Conservation (phyloP, 2,888 invertebrate genomes). For the Odontocerum albicorne region DNA sequence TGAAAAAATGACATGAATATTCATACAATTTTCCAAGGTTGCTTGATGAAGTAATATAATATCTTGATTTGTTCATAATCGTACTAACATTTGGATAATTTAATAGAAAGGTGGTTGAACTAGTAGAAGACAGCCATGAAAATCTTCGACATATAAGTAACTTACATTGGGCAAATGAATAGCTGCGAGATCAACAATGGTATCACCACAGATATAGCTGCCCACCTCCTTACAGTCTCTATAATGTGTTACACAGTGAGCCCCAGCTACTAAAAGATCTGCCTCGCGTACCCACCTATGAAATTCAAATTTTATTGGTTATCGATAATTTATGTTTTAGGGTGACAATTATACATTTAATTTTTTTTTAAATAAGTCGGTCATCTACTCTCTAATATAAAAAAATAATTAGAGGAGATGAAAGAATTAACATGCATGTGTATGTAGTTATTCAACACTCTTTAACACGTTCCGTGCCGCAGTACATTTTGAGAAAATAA, state of each 20-base stretch:
- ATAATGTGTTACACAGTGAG: slow-evolving; percentile 82
- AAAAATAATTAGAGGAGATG: too few relatives aligned
- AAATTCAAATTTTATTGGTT: not conserved
- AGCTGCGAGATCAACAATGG: slow-evolving; percentile 80
- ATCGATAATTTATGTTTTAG: not conserved
- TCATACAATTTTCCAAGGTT: too few relatives aligned
- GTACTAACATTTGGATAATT: too few relatives aligned
- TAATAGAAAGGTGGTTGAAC: too few relatives aligned
- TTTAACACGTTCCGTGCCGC: too few relatives aligned
- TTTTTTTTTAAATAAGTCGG: not conserved
- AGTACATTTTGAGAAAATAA: too few relatives aligned
- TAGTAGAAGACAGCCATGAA: too few relatives aligned
- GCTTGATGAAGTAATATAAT: too few relatives aligned
- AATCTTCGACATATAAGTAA: not conserved
- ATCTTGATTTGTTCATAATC: too few relatives aligned
- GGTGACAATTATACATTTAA: not conserved
- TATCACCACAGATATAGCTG: slow-evolving; percentile 86
- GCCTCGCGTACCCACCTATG: slow-evolving; percentile 78
- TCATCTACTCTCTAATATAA: not conserved
- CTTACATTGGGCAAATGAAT: slow-evolving; percentile 57
- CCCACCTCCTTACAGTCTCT: slow-evolving; percentile 86
- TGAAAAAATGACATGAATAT: too few relatives aligned
- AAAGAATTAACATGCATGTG: too few relatives aligned
- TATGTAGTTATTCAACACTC: too few relatives aligned
- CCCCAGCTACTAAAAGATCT: slow-evolving; percentile 85